Percentiles rank a stretch among this genome's conserved stretches.
These are phyloP conservation scores for Ploceus nigricollis DNA, from an alignment of 2,113 vertebrate species.

Conservation along the genomic window DNA sequence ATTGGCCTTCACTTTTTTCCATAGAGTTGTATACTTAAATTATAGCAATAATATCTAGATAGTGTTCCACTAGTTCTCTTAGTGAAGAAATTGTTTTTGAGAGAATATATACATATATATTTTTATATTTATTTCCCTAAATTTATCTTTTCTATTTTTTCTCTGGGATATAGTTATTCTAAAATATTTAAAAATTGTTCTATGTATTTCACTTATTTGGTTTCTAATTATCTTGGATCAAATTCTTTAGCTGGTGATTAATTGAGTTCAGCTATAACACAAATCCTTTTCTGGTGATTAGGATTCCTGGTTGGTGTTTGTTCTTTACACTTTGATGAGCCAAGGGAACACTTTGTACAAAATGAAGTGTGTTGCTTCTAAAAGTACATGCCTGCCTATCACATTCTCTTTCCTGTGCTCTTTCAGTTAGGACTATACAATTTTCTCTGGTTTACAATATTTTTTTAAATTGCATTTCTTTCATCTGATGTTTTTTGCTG, in stretches of 20 bases:
- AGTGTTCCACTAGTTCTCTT: not conserved
- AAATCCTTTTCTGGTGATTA: conserved; percentile 44
- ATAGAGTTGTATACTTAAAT: not conserved
- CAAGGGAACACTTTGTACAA: conserved; percentile 17
- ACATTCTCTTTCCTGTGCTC: not conserved
- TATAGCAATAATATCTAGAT: not conserved
- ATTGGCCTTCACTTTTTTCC: not conserved
- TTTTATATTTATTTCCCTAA: not conserved
- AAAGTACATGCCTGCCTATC: not conserved
- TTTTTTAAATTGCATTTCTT: not conserved
- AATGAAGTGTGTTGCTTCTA: not conserved
- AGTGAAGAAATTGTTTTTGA: not conserved
- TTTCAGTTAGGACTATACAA: not conserved
- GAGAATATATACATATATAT: not conserved
- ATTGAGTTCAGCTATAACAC: conserved; percentile 43
- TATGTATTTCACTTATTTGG: conserved; percentile 13
- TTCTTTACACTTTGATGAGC: conserved; percentile 29
- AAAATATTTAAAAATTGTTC: not conserved
- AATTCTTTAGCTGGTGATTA: conserved; percentile 30
- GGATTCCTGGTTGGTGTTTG: conserved; percentile 36
- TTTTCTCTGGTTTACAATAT: not conserved
- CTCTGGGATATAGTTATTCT: not conserved
- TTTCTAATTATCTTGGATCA: conserved; percentile 13
- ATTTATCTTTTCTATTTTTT: not conserved
- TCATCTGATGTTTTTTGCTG: not conserved